These are phyloP conservation scores for Falcaria lacertinaria DNA, from an alignment of 2,888 invertebrate species.

Conservation along the genomic window DNA sequence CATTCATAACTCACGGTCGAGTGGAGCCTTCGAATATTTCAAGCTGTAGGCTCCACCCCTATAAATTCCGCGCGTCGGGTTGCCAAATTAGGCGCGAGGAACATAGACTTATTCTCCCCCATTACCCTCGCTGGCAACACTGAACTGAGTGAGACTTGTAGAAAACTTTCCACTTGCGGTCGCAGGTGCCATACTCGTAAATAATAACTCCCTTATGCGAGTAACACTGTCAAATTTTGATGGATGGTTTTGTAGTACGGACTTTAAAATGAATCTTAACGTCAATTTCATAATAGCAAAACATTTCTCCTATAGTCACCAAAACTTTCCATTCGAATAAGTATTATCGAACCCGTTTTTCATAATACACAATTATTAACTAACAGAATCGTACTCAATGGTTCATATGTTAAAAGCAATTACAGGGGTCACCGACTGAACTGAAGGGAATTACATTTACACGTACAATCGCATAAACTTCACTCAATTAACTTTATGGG, in stretches of 20 bases:
- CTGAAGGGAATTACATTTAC: conserved; percentile 44
- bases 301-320: background rate
- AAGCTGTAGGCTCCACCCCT: conserved; percentile 66
- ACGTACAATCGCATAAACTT: conserved; percentile 59
- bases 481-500: conserved; percentile 64
- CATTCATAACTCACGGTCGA: conserved; percentile 79
- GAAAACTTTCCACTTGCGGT: conserved; percentile 59
- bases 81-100: conserved; percentile 79
- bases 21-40: conserved; percentile 78
- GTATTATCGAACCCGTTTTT: too few species aligned
- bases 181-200: conserved; percentile 58
- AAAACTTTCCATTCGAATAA: background rate
- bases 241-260: conserved; percentile 20
- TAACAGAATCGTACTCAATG: too few species aligned
- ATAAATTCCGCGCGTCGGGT: conserved; percentile 79
- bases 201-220: conserved; percentile 41
- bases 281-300: too few species aligned
- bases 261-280: conserved; percentile 32
- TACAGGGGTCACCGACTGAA: conserved; percentile 34
- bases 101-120: conserved; percentile 68
- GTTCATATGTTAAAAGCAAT: conserved; percentile 28
- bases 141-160: conserved; percentile 46
- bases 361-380: too few species aligned
- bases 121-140: conserved; percentile 48
- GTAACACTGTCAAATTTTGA: conserved; percentile 37